A percentile compares a stretch with the other conserved stretches of the same genome.
Conservation (phyloP, 2,113 vertebrate species). For the Cricetomys ansorgei region DNA sequence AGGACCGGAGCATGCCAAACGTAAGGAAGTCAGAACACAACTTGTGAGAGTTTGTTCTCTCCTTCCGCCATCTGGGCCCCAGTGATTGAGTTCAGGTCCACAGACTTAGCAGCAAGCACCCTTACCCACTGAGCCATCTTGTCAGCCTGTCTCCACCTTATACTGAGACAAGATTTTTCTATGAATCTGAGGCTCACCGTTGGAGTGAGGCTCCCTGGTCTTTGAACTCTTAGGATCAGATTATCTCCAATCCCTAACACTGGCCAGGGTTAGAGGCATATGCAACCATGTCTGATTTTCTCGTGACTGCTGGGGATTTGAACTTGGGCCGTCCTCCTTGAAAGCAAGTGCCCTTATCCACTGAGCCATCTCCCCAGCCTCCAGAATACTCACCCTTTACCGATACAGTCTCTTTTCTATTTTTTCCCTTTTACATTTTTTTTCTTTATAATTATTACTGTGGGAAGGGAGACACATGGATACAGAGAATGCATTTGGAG, state of each 20-base stretch:
- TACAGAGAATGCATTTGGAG: neutral
- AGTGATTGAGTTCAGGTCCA: neutral
- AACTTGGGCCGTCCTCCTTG: neutral
- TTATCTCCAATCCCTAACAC: neutral
- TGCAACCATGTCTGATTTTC: neutral
- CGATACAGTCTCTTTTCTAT: neutral
- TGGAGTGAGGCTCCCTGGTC: neutral
- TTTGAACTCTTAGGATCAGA: neutral
- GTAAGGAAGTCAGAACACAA: too few species aligned
- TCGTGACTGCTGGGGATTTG: neutral
- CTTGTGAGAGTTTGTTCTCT: neutral
- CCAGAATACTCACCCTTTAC: neutral
- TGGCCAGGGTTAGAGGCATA: neutral
- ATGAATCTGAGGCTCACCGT: neutral
- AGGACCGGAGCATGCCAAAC: neutral
- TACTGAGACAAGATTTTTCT: neutral
- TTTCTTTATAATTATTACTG: neutral
- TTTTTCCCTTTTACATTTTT: neutral
- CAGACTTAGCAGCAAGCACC: neutral
- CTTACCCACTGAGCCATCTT: neutral
- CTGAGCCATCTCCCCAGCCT: neutral
- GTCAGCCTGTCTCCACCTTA: neutral
- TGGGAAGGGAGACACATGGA: neutral
- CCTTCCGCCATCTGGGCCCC: too few species aligned
- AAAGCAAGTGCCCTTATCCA: neutral